A percentile compares a stretch with the other conserved stretches of the same genome.
Evolutionary conservation across 2,797 vertebrate species (phyloP).

Genomic region (Pteronotus mesoamericanus): DNA sequence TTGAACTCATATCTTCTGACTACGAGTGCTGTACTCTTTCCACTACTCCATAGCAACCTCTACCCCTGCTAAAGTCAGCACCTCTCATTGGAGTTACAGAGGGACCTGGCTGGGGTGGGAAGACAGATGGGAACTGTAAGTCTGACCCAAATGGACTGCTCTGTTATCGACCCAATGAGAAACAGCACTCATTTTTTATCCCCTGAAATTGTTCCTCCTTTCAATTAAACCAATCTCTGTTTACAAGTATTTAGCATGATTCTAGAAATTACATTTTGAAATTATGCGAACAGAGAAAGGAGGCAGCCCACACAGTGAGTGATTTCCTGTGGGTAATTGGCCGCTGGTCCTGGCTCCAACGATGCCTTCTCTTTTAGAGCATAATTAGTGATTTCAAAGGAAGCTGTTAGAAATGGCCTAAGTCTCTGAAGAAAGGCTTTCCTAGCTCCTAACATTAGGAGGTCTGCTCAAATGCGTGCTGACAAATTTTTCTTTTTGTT

Average conservation of each 20-base stretch:
- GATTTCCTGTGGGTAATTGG: constrained; percentile 71
- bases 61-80: neutral
- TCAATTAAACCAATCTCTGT: constrained; percentile 76
- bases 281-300: constrained; percentile 69
- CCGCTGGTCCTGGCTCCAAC: constrained; percentile 68
- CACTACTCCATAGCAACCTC: neutral
- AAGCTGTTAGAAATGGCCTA: constrained; percentile 64
- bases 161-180: constrained; percentile 54
- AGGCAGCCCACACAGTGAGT: constrained; percentile 58
- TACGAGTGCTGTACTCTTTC: neutral
- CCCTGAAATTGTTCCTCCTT: constrained; percentile 50
- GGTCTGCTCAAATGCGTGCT: neutral
- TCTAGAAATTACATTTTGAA: constrained; percentile 76
- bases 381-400: constrained; percentile 71
- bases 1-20: neutral
- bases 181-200: constrained; percentile 63
- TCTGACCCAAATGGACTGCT: neutral
- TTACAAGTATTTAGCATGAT: constrained; percentile 75
- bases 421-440: constrained; percentile 62
- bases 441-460: constrained; percentile 28
- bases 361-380: constrained; percentile 60
- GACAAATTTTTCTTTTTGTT: constrained; percentile 49
- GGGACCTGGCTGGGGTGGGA: neutral
- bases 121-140: neutral
- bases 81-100: neutral